These are phyloP conservation scores for Eleginops maclovinus DNA, from an alignment of 2,113 vertebrate genomes.

Conservation along the genomic window DNA sequence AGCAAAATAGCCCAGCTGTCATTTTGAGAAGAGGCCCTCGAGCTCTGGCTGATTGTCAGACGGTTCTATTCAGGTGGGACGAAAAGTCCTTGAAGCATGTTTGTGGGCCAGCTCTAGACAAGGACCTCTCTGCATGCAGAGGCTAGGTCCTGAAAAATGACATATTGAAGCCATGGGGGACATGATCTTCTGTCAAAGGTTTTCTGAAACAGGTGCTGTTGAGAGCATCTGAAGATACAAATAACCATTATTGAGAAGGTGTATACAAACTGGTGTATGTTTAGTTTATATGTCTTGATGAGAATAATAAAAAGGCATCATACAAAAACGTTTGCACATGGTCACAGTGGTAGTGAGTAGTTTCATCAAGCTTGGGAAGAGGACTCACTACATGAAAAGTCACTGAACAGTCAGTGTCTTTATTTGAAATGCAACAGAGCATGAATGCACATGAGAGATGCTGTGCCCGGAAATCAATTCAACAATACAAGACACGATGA, in stretches of 20 bases:
- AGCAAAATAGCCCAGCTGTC: not conserved
- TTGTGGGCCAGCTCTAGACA: not conserved
- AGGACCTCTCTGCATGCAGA: constrained; percentile 1
- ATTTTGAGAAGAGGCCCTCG: constrained; percentile 4
- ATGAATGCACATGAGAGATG: not conserved
- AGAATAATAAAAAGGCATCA: not conserved
- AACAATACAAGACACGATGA: not conserved
- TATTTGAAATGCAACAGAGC: constrained; percentile 1
- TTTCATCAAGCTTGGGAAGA: not conserved
- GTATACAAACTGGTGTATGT: not conserved
- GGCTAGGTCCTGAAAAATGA: not conserved
- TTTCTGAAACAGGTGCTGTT: not conserved
- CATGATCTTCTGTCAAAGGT: not conserved
- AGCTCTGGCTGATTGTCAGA: not conserved
- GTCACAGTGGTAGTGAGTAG: not conserved
- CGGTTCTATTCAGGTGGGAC: not conserved
- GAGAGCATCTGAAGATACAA: not conserved
- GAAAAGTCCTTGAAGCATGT: constrained; percentile 10
- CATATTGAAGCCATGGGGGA: not conserved
- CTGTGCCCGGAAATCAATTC: not conserved
- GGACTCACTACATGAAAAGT: not conserved
- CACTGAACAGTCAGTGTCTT: not conserved
- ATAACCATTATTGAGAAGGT: no score
- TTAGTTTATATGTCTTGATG: not conserved
- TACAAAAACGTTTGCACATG: not conserved